Conservation (phyloP, 2,797 vertebrate species). For the Pogoniulus pusillus region DNA sequence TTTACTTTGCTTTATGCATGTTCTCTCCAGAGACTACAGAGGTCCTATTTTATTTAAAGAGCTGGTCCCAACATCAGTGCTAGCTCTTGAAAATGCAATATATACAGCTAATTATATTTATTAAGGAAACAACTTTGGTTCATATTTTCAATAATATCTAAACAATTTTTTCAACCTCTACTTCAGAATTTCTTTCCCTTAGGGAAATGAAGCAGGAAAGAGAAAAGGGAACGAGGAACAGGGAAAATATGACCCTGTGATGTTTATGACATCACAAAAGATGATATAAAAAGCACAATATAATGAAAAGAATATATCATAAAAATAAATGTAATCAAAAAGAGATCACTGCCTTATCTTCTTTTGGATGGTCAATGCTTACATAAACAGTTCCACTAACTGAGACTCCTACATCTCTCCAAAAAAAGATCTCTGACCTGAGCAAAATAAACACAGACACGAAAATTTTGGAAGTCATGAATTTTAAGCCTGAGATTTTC, state of each 20-base stretch:
- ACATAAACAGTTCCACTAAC: neutral
- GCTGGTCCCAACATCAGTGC: constrained; percentile 75
- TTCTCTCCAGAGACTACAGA: constrained; percentile 84
- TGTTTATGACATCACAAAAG: constrained; percentile 31
- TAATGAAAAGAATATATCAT: neutral
- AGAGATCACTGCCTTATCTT: neutral
- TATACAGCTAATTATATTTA: constrained; percentile 80
- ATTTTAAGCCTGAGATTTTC: neutral
- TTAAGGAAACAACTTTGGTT: constrained; percentile 75
- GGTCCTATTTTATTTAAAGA: constrained; percentile 92
- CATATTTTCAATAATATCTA: constrained; percentile 75
- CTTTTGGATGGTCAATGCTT: neutral
- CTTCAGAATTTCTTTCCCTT: constrained; percentile 56
- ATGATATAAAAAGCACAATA: neutral
- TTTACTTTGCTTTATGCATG: constrained; percentile 92
- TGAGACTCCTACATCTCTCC: neutral
- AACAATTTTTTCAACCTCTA: constrained; percentile 70
- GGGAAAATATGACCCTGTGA: neutral
- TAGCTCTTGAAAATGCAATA: constrained; percentile 77
- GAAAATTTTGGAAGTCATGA: neutral
- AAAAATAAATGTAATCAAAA: neutral
- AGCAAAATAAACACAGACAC: neutral
- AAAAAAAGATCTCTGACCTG: neutral
- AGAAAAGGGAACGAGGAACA: neutral
- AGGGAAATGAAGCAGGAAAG: neutral